A percentile compares a stretch with the other conserved stretches of the same genome.
Evolutionary conservation across 2,888 invertebrate species (phyloP).

Genomic region (Achlya flavicornis): DNA sequence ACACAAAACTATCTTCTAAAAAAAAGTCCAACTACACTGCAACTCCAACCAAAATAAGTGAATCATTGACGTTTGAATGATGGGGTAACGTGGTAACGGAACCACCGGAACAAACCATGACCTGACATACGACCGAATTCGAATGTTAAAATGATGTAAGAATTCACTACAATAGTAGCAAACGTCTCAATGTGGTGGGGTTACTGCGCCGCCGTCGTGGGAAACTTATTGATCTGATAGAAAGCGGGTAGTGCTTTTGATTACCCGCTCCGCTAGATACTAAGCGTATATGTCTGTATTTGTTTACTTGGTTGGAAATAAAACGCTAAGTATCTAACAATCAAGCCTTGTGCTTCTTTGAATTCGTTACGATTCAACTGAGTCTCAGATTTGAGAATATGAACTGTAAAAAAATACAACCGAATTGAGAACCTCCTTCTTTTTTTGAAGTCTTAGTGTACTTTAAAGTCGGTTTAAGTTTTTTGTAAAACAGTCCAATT

Average conservation of each 20-base stretch:
- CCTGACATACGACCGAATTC: slow-evolving; percentile 51
- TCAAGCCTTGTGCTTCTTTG: not conserved
- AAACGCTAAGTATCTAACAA: slow-evolving; percentile 13
- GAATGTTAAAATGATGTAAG: slow-evolving; percentile 42
- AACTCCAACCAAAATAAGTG: slow-evolving; percentile 47
- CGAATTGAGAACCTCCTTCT: too few relatives aligned
- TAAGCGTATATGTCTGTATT: slow-evolving; percentile 43
- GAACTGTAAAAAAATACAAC: too few relatives aligned
- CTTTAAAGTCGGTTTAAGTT: too few relatives aligned
- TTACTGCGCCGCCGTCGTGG: slow-evolving; percentile 73
- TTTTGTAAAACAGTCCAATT: too few relatives aligned
- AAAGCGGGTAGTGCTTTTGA: slow-evolving; percentile 56
- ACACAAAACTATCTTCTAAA: slow-evolving; percentile 28
- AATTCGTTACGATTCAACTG: not conserved
- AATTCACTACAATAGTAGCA: slow-evolving; percentile 28
- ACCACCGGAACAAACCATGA: slow-evolving; percentile 58
- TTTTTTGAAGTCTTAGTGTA: too few relatives aligned
- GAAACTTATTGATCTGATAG: slow-evolving; percentile 74
- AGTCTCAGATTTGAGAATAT: too few relatives aligned
- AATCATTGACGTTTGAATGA: slow-evolving; percentile 46
- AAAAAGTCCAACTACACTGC: slow-evolving; percentile 46
- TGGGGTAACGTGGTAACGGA: slow-evolving; percentile 61
- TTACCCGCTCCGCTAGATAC: slow-evolving; percentile 52
- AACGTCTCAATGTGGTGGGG: slow-evolving; percentile 54
- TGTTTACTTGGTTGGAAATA: slow-evolving; percentile 30